Conservation (phyloP, 2,888 invertebrate species). For the Aricia artaxerxes region DNA sequence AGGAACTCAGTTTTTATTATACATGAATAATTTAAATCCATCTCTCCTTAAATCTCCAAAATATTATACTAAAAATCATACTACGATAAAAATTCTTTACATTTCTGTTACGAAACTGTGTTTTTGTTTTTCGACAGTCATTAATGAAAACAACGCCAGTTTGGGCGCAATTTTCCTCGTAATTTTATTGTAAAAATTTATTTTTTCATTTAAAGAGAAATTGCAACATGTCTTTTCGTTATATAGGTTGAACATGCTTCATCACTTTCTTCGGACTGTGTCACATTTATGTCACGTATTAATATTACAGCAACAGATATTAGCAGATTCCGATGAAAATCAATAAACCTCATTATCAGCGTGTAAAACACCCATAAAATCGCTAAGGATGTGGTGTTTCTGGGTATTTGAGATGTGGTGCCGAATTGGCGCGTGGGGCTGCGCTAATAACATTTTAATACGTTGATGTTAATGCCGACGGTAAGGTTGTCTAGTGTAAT, state of each 20-base stretch:
- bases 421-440: background rate
- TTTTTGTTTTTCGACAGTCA: background rate
- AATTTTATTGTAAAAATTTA: background rate
- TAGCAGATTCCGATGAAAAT: conserved; percentile 37
- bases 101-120: background rate
- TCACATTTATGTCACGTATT: background rate
- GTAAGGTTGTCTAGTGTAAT: conserved; percentile 19
- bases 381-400: conserved; percentile 41
- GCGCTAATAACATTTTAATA: conserved; percentile 4
- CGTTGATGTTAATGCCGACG: conserved; percentile 11
- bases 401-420: conserved; percentile 34
- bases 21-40: no score
- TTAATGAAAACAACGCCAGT: background rate
- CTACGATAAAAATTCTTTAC: background rate
- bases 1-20: no score
- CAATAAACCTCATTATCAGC: conserved; percentile 44
- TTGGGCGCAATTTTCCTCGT: background rate
- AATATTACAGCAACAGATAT: background rate
- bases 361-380: conserved; percentile 39
- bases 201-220: background rate
- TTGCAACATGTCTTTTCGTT: background rate
- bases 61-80: background rate
- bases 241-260: background rate
- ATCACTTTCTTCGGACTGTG: background rate
- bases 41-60: no score